Percentiles rank a stretch among this genome's conserved stretches.
These are phyloP conservation scores for Mantis religiosa DNA, from an alignment of 2,888 invertebrate species.

Conservation along the genomic window DNA sequence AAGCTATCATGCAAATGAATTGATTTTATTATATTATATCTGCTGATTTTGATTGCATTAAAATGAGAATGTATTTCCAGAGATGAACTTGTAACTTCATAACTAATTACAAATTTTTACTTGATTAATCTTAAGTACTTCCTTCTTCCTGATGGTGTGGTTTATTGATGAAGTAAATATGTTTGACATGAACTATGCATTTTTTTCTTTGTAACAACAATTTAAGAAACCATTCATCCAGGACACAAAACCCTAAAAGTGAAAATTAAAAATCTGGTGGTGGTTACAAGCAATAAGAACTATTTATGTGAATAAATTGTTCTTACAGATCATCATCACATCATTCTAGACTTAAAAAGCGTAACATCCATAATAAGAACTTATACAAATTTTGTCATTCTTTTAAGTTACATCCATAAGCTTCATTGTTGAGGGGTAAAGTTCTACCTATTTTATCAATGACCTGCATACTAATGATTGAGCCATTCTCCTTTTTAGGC, in stretches of 20 bases:
- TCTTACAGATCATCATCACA: neutral
- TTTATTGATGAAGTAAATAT: neutral
- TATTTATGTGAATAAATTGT: neutral
- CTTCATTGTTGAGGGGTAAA: neutral
- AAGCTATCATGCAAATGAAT: too few relatives aligned
- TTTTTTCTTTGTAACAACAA: neutral
- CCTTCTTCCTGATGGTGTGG: neutral
- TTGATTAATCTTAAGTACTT: neutral
- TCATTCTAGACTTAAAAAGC: neutral
- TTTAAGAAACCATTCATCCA: neutral
- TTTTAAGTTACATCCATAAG: neutral
- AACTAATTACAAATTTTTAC: neutral
- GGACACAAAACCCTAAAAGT: neutral
- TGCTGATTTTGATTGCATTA: too few relatives aligned
- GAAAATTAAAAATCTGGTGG: neutral
- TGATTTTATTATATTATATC: too few relatives aligned
- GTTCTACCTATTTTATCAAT: neutral
- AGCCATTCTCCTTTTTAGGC: neutral
- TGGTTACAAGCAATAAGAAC: neutral
- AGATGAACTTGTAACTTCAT: neutral
- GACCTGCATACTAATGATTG: neutral
- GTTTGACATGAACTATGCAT: neutral
- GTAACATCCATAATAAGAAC: neutral
- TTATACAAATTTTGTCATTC: neutral
- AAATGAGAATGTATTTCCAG: too few relatives aligned